A percentile compares a stretch with the other conserved stretches of the same genome.
phyloP scores from a whole-genome alignment of 2,888 invertebrate species.

The Rhyacophila evoluta region DNA sequence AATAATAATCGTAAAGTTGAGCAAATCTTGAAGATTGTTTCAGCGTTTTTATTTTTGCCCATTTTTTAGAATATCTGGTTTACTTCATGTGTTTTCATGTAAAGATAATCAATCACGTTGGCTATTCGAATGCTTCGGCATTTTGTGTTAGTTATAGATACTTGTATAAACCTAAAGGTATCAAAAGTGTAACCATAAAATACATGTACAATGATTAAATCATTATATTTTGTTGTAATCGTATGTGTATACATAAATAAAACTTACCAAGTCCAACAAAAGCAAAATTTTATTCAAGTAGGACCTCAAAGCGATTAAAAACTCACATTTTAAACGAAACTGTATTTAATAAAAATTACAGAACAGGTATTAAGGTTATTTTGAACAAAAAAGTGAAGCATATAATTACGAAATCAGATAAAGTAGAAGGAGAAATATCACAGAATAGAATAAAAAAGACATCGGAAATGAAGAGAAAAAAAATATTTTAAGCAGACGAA shows the following conservation, averaged over 20 bases:
- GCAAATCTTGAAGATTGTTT: background rate
- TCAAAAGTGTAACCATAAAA: background rate
- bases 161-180: background rate
- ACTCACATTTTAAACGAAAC: background rate
- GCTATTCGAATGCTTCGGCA: background rate
- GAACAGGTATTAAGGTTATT: background rate
- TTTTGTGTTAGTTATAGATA: background rate
- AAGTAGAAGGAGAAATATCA: background rate
- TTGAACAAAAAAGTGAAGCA: too few species aligned
- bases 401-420: too few species aligned
- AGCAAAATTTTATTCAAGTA: background rate
- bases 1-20: background rate
- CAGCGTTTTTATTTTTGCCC: background rate
- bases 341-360: background rate
- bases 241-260: slow-evolving; percentile 15
- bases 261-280: background rate
- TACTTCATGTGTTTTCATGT: background rate
- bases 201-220: slow-evolving; percentile 1
- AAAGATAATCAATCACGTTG: background rate
- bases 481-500: background rate
- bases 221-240: slow-evolving; percentile 11
- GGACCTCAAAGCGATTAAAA: background rate
- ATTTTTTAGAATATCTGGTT: background rate
- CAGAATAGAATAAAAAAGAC: background rate
- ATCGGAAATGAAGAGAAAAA: too few species aligned